These are phyloP conservation scores for Pseudoips prasinana DNA, from an alignment of 2,888 invertebrate species.

Conservation along the genomic window DNA sequence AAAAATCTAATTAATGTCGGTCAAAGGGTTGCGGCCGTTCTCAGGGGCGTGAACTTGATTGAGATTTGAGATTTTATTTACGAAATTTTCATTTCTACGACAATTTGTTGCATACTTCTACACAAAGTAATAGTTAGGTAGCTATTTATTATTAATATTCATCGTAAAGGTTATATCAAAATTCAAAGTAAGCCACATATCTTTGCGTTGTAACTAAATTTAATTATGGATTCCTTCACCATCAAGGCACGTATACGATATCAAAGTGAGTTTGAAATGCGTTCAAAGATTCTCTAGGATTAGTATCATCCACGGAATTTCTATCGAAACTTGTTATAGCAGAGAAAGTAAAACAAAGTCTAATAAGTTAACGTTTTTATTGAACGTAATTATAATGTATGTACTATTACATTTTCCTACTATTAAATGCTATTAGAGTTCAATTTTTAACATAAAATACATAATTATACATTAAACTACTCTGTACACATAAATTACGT, in stretches of 20 bases:
- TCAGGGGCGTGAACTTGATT: constrained; percentile 49
- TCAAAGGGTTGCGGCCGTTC: constrained; percentile 49
- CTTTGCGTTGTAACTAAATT: constrained; percentile 29
- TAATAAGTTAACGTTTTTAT: constrained; percentile 75
- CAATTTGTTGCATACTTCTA: no score
- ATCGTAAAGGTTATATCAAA: no score
- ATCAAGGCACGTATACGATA: constrained; percentile 29
- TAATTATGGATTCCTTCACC: constrained; percentile 46
- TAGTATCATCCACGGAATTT: constrained; percentile 24
- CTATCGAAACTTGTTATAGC: constrained; percentile 6
- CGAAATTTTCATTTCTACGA: constrained; percentile 7
- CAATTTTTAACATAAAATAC: constrained; percentile 51
- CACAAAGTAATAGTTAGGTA: no score
- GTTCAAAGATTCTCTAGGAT: constrained; percentile 36
- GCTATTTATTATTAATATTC: no score
- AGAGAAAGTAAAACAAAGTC: constrained; percentile 37
- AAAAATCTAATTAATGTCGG: constrained; percentile 61
- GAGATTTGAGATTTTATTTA: constrained; percentile 41
- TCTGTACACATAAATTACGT: constrained; percentile 50
- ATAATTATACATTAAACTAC: constrained; percentile 43
- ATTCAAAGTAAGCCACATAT: not conserved
- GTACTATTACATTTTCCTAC: constrained; percentile 69
- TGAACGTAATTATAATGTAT: constrained; percentile 69
- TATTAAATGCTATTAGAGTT: constrained; percentile 57
- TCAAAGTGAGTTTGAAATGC: constrained; percentile 41